These are phyloP conservation scores for Morelia viridis DNA, from an alignment of 2,797 vertebrate species.

Conservation along the genomic window DNA sequence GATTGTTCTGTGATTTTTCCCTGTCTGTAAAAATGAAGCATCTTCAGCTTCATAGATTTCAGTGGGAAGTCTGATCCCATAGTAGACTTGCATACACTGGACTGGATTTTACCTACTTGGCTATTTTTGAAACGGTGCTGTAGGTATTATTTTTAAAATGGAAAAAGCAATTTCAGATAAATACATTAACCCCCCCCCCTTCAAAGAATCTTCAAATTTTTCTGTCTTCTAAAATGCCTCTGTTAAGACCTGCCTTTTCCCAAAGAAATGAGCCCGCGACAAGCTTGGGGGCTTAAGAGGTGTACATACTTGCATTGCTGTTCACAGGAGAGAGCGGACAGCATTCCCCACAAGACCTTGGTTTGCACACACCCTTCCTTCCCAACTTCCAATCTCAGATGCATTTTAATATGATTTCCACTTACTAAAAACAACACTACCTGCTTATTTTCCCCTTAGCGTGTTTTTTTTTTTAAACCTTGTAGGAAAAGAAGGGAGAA, in stretches of 20 bases:
- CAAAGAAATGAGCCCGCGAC: constrained; percentile 50
- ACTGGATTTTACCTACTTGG: background rate
- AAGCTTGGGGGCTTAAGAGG: constrained; percentile 37
- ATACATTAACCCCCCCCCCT: background rate
- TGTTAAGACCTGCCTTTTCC: constrained; percentile 56
- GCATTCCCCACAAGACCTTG: constrained; percentile 31
- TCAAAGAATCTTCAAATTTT: background rate
- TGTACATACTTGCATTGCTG: constrained; percentile 44
- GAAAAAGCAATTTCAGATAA: background rate
- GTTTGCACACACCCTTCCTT: constrained; percentile 32
- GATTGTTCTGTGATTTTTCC: background rate
- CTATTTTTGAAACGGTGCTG: background rate
- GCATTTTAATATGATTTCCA: constrained; percentile 77
- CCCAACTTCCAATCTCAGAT: constrained; percentile 67
- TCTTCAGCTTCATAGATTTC: background rate
- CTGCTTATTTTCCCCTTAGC: constrained; percentile 72
- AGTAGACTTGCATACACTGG: background rate
- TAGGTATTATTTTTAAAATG: background rate
- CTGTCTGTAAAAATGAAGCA: background rate
- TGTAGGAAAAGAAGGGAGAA: constrained; percentile 41
- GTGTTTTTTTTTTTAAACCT: constrained; percentile 25
- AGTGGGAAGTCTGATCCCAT: background rate
- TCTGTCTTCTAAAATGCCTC: constrained; percentile 25
- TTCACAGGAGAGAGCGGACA: constrained; percentile 61
- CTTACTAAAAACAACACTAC: constrained; percentile 68